These are phyloP conservation scores for Lepidocolaptes lacrymiger DNA, from an alignment of 2,797 vertebrate species.

Conservation along the genomic window DNA sequence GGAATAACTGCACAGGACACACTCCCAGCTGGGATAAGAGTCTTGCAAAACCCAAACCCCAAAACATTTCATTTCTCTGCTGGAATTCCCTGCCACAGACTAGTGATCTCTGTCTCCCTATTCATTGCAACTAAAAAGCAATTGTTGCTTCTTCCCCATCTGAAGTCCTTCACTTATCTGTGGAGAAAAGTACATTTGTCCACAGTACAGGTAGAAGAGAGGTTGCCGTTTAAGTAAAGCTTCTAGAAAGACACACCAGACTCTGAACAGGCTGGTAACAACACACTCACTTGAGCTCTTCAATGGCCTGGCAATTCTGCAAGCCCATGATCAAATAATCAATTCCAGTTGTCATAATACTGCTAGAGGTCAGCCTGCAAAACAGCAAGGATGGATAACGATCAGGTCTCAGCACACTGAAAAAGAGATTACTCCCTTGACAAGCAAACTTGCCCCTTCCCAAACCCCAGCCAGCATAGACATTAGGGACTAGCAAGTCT, in stretches of 20 bases:
- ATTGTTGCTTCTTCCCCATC: neutral
- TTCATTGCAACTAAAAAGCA: neutral
- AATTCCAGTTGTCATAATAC: constrained; percentile 7
- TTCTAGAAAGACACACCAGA: neutral
- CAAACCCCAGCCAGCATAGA: neutral
- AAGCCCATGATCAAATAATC: constrained; percentile 60
- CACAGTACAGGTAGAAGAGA: neutral
- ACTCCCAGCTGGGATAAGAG: neutral
- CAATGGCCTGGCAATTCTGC: constrained; percentile 60
- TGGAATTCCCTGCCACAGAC: neutral
- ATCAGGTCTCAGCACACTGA: neutral
- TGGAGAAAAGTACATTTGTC: neutral
- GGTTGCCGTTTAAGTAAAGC: neutral
- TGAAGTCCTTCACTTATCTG: neutral
- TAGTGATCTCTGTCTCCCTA: neutral
- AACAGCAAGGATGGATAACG: neutral
- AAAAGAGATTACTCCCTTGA: neutral
- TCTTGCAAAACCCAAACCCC: neutral
- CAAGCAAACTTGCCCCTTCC: neutral
- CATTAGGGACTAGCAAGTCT: neutral
- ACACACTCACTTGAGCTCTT: constrained; percentile 78
- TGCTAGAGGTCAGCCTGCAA: constrained; percentile 74
- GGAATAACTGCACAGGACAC: neutral
- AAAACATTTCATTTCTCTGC: neutral
- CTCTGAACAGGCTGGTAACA: neutral